phyloP scores from a whole-genome alignment of 2,888 invertebrate genomes.

The Linyphia triangularis region DNA sequence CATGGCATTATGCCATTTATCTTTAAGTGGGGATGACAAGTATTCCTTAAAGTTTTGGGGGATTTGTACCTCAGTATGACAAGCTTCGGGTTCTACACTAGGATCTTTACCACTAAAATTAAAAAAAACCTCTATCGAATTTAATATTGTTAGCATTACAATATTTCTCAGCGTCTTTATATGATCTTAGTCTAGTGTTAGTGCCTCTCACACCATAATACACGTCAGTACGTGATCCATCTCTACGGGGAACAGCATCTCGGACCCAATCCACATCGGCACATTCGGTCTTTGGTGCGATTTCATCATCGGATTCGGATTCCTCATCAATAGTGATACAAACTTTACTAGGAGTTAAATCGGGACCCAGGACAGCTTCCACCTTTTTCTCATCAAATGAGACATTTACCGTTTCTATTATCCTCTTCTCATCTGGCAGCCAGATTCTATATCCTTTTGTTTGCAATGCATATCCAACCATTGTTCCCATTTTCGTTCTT shows the following conservation, averaged over 20 bases:
- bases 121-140: background rate
- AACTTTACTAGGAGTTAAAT: too few species aligned
- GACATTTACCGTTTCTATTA: background rate
- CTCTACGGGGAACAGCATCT: background rate
- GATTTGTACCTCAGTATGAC: too few species aligned
- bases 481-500: background rate
- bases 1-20: background rate
- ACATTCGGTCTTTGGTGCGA: background rate
- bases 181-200: background rate
- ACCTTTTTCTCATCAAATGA: background rate
- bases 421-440: background rate
- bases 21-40: background rate
- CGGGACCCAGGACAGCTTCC: background rate
- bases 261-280: background rate
- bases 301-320: background rate
- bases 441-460: background rate
- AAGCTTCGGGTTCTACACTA: too few species aligned
- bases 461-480: background rate
- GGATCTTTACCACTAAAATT: too few species aligned
- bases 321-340: background rate
- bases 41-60: background rate
- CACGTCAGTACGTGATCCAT: background rate
- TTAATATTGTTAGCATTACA: background rate
- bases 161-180: background rate
- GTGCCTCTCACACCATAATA: too few species aligned